Evolutionary conservation across 2,113 vertebrate genomes (phyloP).

Genomic region (Atherinomorus stipes): DNA sequence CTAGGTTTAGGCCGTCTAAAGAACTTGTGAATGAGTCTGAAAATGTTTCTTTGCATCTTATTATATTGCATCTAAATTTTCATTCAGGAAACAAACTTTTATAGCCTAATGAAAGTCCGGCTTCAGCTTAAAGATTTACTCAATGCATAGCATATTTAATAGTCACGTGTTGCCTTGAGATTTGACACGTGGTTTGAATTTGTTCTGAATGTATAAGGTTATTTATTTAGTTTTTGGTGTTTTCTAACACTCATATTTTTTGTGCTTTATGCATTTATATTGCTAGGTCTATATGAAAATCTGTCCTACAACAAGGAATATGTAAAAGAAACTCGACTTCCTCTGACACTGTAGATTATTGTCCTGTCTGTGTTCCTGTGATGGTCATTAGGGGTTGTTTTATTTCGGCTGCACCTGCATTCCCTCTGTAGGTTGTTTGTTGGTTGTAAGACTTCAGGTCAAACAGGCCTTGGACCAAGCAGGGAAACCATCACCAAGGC

Average conservation of each 20-base stretch:
- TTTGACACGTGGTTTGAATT: neutral
- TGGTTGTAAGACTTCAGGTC: constrained; percentile 56
- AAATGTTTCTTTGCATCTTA: neutral
- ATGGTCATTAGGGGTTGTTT: constrained; percentile 13
- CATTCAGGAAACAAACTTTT: no score
- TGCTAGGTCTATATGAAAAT: neutral
- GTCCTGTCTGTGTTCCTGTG: neutral
- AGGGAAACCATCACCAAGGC: constrained; percentile 66
- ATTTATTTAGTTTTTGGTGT: neutral
- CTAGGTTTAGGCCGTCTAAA: neutral
- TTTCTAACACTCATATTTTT: neutral
- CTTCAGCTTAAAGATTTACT: neutral
- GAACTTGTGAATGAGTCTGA: neutral
- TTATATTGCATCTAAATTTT: neutral
- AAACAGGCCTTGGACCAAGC: constrained; percentile 50
- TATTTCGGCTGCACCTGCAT: constrained; percentile 36
- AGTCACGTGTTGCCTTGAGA: neutral
- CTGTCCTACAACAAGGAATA: neutral
- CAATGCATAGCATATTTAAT: neutral
- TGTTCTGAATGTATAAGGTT: neutral
- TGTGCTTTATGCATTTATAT: neutral
- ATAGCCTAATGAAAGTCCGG: neutral
- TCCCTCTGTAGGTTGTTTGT: constrained; percentile 22
- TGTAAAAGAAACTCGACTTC: neutral
- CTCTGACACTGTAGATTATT: neutral